phyloP scores from a whole-genome alignment of 2,113 vertebrate genomes.

The Regulus satrapa region DNA sequence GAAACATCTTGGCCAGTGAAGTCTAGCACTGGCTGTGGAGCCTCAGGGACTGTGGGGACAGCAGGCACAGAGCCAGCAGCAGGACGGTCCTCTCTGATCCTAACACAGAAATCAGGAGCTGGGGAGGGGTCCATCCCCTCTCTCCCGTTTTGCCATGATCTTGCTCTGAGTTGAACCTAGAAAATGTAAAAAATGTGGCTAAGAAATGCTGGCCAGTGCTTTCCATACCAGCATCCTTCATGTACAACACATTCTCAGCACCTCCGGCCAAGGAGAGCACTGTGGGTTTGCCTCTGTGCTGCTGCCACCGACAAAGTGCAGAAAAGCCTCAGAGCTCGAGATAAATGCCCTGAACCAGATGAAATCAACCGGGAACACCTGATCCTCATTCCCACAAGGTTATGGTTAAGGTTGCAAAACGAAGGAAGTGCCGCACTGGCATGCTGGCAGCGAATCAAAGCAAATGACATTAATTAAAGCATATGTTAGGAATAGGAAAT shows the following conservation, averaged over 20 bases:
- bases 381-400: slow-evolving; percentile 47
- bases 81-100: background rate
- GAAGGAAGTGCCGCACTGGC: slow-evolving; percentile 36
- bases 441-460: slow-evolving; percentile 63
- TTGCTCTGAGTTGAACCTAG: background rate
- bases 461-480: slow-evolving; percentile 60
- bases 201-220: background rate
- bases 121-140: background rate
- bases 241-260: background rate
- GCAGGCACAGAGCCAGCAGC: background rate
- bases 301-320: background rate
- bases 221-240: background rate
- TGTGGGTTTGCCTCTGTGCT: background rate
- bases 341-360: background rate
- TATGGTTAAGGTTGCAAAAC: background rate
- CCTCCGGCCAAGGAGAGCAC: accelerated
- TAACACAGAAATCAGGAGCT: background rate
- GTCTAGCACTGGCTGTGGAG: background rate
- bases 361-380: slow-evolving; percentile 2
- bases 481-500: slow-evolving; percentile 56
- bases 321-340: background rate
- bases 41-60: background rate
- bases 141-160: background rate
- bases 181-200: background rate
- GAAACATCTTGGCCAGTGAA: background rate